Conservation (phyloP, 1,140 invertebrate genomes). For the Drosophila subobscura region DNA sequence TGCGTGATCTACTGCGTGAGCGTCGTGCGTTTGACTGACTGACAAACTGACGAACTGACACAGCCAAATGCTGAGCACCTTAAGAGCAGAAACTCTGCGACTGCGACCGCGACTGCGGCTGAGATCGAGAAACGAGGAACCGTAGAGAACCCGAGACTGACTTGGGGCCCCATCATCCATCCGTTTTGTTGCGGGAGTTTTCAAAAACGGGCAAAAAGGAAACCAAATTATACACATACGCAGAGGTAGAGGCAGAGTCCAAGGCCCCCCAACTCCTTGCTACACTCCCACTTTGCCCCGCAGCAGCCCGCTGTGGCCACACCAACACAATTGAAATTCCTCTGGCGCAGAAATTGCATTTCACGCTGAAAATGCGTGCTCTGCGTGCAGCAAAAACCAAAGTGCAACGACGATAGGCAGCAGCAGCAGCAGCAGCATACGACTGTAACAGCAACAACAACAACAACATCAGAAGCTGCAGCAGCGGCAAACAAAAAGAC, state of each 20-base stretch:
- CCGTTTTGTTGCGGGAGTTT: slow-evolving; percentile 46
- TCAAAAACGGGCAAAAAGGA: slow-evolving; percentile 21
- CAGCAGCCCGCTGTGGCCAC: slow-evolving; percentile 32
- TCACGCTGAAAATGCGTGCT: slow-evolving; percentile 84
- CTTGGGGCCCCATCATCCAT: slow-evolving; percentile 43
- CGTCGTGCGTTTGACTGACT: slow-evolving; percentile 73
- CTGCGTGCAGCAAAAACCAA: slow-evolving; percentile 76
- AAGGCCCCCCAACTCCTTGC: slow-evolving; percentile 9
- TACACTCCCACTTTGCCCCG: slow-evolving; percentile 11
- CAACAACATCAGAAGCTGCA: slow-evolving; percentile 38
- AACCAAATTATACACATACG: slow-evolving; percentile 44
- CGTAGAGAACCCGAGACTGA: slow-evolving; percentile 40
- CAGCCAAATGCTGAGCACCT: slow-evolving; percentile 48
- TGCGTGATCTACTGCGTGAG: slow-evolving; percentile 83
- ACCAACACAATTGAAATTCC: slow-evolving; percentile 83
- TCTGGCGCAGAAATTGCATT: slow-evolving; percentile 83
- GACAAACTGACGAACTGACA: slow-evolving; percentile 47
- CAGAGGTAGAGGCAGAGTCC: slow-evolving; percentile 20
- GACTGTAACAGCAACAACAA: slow-evolving; percentile 37
- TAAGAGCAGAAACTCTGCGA: slow-evolving; percentile 6
- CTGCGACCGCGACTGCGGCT: neutral
- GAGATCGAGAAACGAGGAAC: slow-evolving; percentile 15
- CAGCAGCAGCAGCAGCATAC: slow-evolving; percentile 22
- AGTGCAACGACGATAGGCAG: slow-evolving; percentile 46
- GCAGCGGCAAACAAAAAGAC: slow-evolving; percentile 19